Conservation (phyloP, 2,888 invertebrate species). For the Patella pellucida region DNA sequence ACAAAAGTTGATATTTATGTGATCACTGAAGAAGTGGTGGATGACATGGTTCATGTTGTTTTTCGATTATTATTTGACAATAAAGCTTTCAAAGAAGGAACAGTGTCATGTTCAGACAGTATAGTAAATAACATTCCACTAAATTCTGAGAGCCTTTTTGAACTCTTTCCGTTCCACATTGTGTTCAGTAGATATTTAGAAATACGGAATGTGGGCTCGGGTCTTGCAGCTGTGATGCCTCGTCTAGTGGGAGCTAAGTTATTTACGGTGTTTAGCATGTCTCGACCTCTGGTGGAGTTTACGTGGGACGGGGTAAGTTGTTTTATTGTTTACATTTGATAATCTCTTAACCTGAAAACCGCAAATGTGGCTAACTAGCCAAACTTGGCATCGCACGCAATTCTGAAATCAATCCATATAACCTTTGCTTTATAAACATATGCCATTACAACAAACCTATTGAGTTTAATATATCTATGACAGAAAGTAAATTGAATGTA, state of each 20-base stretch:
- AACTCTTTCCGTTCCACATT: slow-evolving; percentile 97
- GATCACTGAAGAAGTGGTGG: slow-evolving; percentile 84
- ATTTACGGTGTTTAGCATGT: slow-evolving; percentile 91
- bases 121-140: slow-evolving; percentile 45
- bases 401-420: no score
- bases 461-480: no score
- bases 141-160: slow-evolving; percentile 80
- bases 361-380: no score
- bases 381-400: no score
- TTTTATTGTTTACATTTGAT: background rate
- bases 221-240: slow-evolving; percentile 64
- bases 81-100: slow-evolving; percentile 62
- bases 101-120: slow-evolving; percentile 36
- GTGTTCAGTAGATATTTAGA: slow-evolving; percentile 84
- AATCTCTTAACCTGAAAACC: background rate
- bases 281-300: slow-evolving; percentile 92
- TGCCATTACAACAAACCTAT: no score
- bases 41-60: slow-evolving; percentile 93
- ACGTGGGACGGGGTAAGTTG: slow-evolving; percentile 91
- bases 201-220: slow-evolving; percentile 67
- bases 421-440: no score
- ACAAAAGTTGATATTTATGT: slow-evolving; percentile 94
- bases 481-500: no score
- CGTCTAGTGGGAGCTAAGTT: slow-evolving; percentile 82
- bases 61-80: slow-evolving; percentile 96